Base-by-base conservation (phyloP, 2,888 invertebrate species). In the Dasysyrphus albostriatus region DNA sequence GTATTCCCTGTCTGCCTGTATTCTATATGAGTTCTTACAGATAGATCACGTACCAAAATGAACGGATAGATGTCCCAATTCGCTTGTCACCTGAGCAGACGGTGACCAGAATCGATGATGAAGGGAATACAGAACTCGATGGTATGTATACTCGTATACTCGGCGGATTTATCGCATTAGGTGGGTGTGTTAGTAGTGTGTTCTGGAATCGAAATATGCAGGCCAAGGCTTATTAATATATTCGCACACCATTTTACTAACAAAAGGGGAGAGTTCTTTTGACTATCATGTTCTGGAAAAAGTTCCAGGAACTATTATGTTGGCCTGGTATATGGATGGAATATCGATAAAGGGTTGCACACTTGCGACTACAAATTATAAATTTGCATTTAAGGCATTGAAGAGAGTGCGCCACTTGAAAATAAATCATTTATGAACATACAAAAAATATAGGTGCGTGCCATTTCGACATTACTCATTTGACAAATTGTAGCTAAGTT, bases 141-240 rank as follows among this genome's bases (percentile, higher is more conserved):
- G 6, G 42, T 2, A 6, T n/a, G n/a, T n/a, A n/a, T n/a, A n/a
- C n/a, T n/a, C n/a, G 2, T 6, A 24, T 24, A 24, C 24, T 34
- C 8, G 16, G 12, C 19, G 42, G 19, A 58, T 49, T 59, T 34
- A 32, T 65, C 59, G 42, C 79, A 79, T 79, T 79, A 39, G 79
- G 83, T 79, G 74, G 83, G 79, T 75, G 74, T 79, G 78, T 79
- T 75, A 83, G 79, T 80, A 79, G 83, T 80, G 79, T 51, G 74
- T 65, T 80, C 63, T 78, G 69, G 47, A 74, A 83, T 49, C 14
- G 70, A 69, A 70, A 39, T 54, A 56, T 63, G 67, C 58, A 83
- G 82, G 78, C 78, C 77, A 83, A 77, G 82, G 65, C 74, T 74
- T 73, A 44, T 61, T 61, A 32, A 54, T 54, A 54, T 76, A 72